Percentiles rank a stretch among this genome's conserved stretches.
These are phyloP conservation scores for Papilio polyxenes DNA, from an alignment of 1,140 invertebrate genomes.

Conservation along the genomic window DNA sequence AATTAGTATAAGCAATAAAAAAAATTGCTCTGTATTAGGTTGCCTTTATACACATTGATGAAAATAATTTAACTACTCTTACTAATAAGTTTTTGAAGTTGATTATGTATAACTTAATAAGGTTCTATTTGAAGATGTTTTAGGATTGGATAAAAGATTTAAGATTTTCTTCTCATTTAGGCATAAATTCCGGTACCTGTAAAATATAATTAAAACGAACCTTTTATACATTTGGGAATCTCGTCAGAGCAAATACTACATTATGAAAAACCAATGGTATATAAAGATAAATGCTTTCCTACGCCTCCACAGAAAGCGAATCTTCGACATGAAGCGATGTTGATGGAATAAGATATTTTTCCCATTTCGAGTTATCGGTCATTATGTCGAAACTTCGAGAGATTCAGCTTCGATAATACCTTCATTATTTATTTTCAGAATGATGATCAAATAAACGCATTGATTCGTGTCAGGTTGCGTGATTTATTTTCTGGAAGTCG, in stretches of 20 bases:
- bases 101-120: too few relatives aligned
- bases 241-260: background rate
- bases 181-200: background rate
- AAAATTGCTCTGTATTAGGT: background rate
- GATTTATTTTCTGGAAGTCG: slow-evolving; percentile 36
- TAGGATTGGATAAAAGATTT: too few relatives aligned
- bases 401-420: slow-evolving; percentile 55
- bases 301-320: slow-evolving; percentile 31
- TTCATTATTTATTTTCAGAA: slow-evolving; percentile 53
- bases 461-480: slow-evolving; percentile 44
- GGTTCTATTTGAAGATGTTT: too few relatives aligned
- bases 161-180: background rate
- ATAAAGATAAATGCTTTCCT: background rate
- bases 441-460: slow-evolving; percentile 49
- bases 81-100: too few relatives aligned
- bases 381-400: slow-evolving; percentile 56
- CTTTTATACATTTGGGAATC: background rate
- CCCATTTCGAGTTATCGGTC: slow-evolving; percentile 65
- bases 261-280: slow-evolving; percentile 16
- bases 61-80: too few relatives aligned
- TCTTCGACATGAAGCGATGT: slow-evolving; percentile 45
- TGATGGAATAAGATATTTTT: slow-evolving; percentile 63
- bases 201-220: slow-evolving; percentile 11
- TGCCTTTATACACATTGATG: too few relatives aligned
- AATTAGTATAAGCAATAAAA: background rate